Conservation (phyloP, 2,113 vertebrate genomes). For the Diphyllodes magnificus region DNA sequence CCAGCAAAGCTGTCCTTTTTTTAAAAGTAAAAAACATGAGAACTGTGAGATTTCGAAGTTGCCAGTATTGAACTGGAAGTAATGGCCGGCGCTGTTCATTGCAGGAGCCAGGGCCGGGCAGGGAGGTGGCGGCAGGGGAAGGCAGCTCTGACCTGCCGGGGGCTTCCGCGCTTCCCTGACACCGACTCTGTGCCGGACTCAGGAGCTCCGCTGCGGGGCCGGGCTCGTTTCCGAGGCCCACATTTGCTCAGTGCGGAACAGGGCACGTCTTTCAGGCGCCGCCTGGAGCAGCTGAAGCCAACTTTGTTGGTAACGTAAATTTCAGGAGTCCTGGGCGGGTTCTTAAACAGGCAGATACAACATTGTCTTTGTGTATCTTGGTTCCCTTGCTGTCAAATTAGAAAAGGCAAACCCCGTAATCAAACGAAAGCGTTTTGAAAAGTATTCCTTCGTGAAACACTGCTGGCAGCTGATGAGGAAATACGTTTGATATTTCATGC, state of each 20-base stretch:
- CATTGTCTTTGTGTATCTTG: neutral
- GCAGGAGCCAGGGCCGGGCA: neutral
- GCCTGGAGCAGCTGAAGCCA: neutral
- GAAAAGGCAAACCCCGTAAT: neutral
- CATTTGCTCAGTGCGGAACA: rapidly evolving
- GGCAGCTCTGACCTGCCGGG: rapidly evolving
- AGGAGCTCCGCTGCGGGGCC: neutral
- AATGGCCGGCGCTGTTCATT: rapidly evolving
- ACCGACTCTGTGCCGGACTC: rapidly evolving
- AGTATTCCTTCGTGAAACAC: neutral
- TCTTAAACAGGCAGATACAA: neutral
- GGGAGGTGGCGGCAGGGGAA: too few relatives aligned
- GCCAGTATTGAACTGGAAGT: rapidly evolving
- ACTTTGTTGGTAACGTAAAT: neutral
- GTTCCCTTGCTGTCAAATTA: neutral
- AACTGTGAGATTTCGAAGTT: neutral
- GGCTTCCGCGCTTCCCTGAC: rapidly evolving
- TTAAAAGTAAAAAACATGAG: neutral
- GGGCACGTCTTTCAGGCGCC: neutral
- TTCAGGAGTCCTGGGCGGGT: neutral
- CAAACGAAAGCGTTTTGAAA: neutral
- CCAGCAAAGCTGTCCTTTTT: neutral
- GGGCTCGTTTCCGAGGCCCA: rapidly evolving
- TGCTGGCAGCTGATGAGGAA: neutral
- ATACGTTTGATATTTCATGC: neutral